These are phyloP conservation scores for Aselliscus stoliczkanus DNA, from an alignment of 2,797 vertebrate species.

Conservation along the genomic window DNA sequence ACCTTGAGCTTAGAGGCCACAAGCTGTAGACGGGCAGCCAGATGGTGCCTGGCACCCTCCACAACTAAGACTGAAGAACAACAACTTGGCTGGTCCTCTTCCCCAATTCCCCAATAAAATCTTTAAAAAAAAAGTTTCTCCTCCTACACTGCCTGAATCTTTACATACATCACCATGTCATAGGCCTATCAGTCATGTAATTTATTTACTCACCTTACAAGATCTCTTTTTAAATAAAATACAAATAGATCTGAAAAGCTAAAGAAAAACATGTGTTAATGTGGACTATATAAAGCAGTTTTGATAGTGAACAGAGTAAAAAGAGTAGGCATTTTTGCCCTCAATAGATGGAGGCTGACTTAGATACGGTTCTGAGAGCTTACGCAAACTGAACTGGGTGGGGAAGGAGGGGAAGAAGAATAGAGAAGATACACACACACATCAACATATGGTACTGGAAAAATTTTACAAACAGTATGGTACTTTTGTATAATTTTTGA, in stretches of 20 bases:
- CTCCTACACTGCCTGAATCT: not conserved
- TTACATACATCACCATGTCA: not conserved
- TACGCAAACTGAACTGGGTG: not conserved
- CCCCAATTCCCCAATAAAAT: too few relatives aligned
- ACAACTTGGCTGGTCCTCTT: too few relatives aligned
- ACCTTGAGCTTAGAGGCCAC: too few relatives aligned
- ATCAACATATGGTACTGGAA: not conserved
- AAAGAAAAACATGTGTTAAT: not conserved
- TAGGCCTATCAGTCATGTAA: not conserved
- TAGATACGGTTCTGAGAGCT: not conserved
- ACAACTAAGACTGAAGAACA: too few relatives aligned
- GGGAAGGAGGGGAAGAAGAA: not conserved
- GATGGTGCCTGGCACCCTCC: too few relatives aligned
- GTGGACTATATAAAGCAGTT: not conserved
- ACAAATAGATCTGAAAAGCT: not conserved
- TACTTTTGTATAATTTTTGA: not conserved
- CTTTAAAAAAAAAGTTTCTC: too few relatives aligned
- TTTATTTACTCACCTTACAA: not conserved
- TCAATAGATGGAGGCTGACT: not conserved
- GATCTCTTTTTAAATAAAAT: not conserved
- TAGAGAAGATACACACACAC: not conserved
- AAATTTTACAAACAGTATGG: not conserved
- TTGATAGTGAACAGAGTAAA: not conserved
- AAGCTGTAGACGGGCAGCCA: too few relatives aligned
- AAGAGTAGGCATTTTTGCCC: not conserved